Base-by-base conservation (phyloP, 2,888 invertebrate genomes). In the Dromius quadrimaculatus region DNA sequence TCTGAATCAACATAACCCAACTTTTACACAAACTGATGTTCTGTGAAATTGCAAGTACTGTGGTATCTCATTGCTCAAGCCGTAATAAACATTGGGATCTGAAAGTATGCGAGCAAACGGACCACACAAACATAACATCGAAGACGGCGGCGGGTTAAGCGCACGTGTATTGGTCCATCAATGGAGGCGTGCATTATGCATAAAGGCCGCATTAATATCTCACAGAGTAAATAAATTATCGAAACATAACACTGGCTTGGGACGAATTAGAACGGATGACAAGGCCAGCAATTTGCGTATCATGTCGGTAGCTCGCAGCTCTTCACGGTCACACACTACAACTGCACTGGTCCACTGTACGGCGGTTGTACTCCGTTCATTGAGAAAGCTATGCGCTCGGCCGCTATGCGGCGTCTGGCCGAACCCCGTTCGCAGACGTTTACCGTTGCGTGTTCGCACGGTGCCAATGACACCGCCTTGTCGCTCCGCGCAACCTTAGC, bases 381-480 rank as follows among this genome's bases (percentile, higher is more conserved):
- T 65, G 65, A 65, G 47, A 65, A 66, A 66, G 41, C 66, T 66
- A 34, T 23, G 66, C 41, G 54, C 57, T 22, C 54, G 41, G 22
- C 65, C 50, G 20, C 36, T 23, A 64, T 28, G 50, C 65, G 54
- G 54, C 65, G 65, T 65, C 65, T 65, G 54, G 64, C 45, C 28
- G 28, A 64, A 45, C 45, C 47, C 43, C 34, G 64, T 64, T 41
- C 66, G 28, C 28, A 57, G 66, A 54, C 57, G 66, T 66, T 54
- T 66, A 66, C 66, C 66, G 66, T 66, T 66, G 66, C 54, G 47
- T 64, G 47, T 64, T 64, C 64, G 47, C 64, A 54, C 66, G 66
- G 34, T 54, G 66, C 36, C 66, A 66, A 57, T 66, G 66, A 66
- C 66, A 66, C 57, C 38, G 54, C 34, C 22, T 5, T n/a, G n/a